These are phyloP conservation scores for Regulus satrapa DNA, from an alignment of 2,113 vertebrate genomes.

Conservation along the genomic window DNA sequence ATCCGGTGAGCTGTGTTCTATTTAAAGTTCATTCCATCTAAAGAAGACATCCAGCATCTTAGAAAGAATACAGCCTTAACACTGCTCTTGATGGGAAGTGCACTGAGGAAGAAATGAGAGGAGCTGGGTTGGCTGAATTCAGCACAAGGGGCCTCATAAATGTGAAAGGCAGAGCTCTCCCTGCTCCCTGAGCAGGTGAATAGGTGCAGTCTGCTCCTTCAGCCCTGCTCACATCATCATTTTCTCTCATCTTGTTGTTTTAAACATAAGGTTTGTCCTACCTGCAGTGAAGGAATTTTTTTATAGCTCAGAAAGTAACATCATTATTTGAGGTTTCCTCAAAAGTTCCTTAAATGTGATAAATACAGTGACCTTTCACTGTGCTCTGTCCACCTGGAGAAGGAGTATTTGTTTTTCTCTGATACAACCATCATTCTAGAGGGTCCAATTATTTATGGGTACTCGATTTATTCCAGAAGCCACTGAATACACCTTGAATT, in stretches of 20 bases:
- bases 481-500: background rate
- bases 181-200: background rate
- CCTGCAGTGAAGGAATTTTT: background rate
- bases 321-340: background rate
- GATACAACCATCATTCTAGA: background rate
- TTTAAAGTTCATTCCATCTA: background rate
- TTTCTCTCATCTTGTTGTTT: background rate
- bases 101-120: background rate
- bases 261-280: constrained; percentile 20
- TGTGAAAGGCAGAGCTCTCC: background rate
- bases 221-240: background rate
- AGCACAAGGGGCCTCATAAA: background rate
- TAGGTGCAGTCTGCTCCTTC: background rate
- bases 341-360: background rate
- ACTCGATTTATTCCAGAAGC: background rate
- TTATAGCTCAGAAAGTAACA: background rate
- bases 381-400: background rate
- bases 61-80: background rate
- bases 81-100: background rate
- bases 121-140: background rate
- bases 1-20: background rate
- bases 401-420: background rate
- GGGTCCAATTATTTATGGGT: background rate
- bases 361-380: background rate
- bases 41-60: background rate